Evolutionary conservation across 53 echinoderm and acorn worm species (phyloP).

Genomic region (Echinometra lucunter): DNA sequence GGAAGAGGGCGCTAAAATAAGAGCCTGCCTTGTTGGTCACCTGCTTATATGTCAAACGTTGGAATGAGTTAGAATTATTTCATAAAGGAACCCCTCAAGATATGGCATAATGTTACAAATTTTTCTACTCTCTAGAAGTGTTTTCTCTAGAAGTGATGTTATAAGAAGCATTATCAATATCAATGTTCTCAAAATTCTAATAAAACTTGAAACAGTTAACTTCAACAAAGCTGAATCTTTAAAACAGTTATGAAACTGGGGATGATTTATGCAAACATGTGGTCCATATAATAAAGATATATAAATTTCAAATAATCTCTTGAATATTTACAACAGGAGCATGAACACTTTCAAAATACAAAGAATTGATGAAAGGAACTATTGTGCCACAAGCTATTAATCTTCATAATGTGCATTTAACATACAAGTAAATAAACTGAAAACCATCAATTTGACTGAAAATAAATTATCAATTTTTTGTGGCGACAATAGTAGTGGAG

Average conservation of each 20-base stretch:
- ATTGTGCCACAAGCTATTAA: not conserved
- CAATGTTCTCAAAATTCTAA: not conserved
- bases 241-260: not conserved
- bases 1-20: not conserved
- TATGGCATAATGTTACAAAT: not conserved
- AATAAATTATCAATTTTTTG: not conserved
- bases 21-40: not conserved
- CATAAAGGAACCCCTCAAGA: not conserved
- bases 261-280: constrained; percentile 26
- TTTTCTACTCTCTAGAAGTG: not conserved
- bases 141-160: too few species aligned
- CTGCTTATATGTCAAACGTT: not conserved
- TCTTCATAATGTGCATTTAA: not conserved
- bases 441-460: not conserved
- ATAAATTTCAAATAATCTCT: constrained; percentile 57
- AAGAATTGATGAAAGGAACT: not conserved
- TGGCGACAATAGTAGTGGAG: not conserved
- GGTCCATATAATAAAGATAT: constrained; percentile 43
- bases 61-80: not conserved
- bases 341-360: constrained; percentile 16
- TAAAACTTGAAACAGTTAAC: not conserved
- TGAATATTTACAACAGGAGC: constrained; percentile 60
- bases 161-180: not conserved
- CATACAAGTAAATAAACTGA: not conserved
- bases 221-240: not conserved